Conservation (phyloP, 1,140 invertebrate genomes). For the Macrosteles quadrilineatus region DNA sequence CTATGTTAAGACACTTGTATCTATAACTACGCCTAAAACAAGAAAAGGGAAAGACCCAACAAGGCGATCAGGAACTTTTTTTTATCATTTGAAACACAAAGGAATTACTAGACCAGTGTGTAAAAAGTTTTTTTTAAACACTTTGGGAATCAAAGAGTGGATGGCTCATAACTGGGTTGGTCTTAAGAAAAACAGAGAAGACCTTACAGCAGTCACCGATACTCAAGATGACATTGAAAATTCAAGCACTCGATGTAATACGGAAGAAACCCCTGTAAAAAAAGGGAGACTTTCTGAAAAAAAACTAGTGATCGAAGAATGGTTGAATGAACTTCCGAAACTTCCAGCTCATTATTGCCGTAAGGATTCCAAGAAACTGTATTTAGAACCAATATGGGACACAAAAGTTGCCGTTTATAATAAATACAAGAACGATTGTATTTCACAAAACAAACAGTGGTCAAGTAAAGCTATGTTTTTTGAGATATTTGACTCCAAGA, state of each 20-base stretch:
- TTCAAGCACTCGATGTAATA: neutral
- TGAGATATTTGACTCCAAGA: constrained; percentile 31
- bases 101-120: neutral
- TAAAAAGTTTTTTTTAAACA: too few relatives aligned
- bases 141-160: constrained; percentile 2
- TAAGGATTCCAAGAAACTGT: constrained; percentile 16
- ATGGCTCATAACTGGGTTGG: constrained; percentile 13
- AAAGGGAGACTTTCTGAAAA: neutral
- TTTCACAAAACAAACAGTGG: constrained; percentile 1
- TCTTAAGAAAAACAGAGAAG: neutral
- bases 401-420: constrained; percentile 6
- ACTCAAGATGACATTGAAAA: neutral
- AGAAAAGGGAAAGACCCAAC: neutral
- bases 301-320: neutral
- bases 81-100: neutral
- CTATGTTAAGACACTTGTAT: neutral
- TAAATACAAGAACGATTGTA: constrained; percentile 4
- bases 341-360: constrained; percentile 13
- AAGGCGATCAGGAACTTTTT: neutral
- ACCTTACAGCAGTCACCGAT: neutral
- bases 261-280: neutral
- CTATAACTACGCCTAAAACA: neutral
- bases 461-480: neutral
- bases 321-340: constrained; percentile 2
- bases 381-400: constrained; percentile 11